Evolutionary conservation across 2,113 vertebrate genomes (phyloP).

Genomic region (Myotis yumanensis): DNA sequence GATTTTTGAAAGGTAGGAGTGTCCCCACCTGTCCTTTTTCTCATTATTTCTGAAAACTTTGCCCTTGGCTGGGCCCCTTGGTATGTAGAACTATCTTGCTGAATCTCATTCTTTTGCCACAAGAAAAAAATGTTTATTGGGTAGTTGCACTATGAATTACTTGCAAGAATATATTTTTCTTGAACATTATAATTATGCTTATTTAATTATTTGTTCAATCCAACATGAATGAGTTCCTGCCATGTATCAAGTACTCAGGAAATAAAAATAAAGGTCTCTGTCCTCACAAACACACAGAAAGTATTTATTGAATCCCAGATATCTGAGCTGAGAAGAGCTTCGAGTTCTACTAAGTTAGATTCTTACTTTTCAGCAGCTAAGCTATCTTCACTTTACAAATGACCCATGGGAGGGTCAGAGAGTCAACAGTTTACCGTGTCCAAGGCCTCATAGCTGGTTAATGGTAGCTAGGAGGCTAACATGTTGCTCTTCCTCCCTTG

Average conservation of each 20-base stretch:
- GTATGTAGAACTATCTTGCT: slow-evolving; percentile 36
- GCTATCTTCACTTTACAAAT: background rate
- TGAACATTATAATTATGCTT: slow-evolving; percentile 14
- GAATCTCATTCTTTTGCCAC: slow-evolving; percentile 46
- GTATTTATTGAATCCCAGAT: background rate
- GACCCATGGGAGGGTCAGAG: background rate
- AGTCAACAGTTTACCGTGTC: background rate
- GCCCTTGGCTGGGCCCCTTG: background rate
- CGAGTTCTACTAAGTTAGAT: background rate
- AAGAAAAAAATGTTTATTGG: background rate
- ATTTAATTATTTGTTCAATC: slow-evolving; percentile 38
- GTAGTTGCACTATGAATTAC: background rate
- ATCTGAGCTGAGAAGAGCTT: background rate
- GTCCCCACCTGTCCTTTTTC: background rate
- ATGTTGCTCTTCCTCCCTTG: background rate
- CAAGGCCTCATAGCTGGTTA: background rate
- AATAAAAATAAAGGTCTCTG: slow-evolving; percentile 15
- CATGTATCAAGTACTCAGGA: slow-evolving; percentile 4
- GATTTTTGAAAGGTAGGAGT: slow-evolving; percentile 12
- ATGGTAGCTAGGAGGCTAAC: background rate
- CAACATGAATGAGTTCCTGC: background rate
- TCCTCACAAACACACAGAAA: background rate
- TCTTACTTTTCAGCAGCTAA: background rate
- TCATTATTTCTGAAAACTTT: slow-evolving; percentile 47
- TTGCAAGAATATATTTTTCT: slow-evolving; percentile 41